A percentile compares a stretch with the other conserved stretches of the same genome.
phyloP scores from a whole-genome alignment of 2,888 invertebrate species.

The Diogma glabrata region DNA sequence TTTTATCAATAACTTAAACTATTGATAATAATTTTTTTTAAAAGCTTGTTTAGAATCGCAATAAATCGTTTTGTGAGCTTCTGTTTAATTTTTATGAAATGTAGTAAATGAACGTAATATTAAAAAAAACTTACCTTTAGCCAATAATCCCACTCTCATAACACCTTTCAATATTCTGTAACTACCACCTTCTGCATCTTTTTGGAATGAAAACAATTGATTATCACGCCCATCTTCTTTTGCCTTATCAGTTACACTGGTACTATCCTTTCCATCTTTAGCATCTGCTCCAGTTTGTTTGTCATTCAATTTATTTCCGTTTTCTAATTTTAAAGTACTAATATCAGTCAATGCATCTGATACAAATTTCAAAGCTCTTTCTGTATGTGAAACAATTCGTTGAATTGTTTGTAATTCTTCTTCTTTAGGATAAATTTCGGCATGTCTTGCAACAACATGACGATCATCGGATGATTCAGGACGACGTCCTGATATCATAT shows the following conservation, averaged over 20 bases:
- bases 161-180: conserved; percentile 83
- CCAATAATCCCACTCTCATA: conserved; percentile 88
- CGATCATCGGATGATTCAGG: conserved; percentile 93
- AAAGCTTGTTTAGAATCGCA: conserved; percentile 1
- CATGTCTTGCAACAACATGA: conserved; percentile 87
- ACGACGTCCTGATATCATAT: conserved; percentile 54
- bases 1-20: too few relatives aligned
- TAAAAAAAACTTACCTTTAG: conserved; percentile 41
- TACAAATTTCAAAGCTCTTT: conserved; percentile 86
- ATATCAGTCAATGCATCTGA: conserved; percentile 74
- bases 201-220: conserved; percentile 63
- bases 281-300: conserved; percentile 25
- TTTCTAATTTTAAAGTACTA: conserved; percentile 12
- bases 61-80: too few relatives aligned
- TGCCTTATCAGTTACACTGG: conserved; percentile 34
- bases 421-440: conserved; percentile 87
- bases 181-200: conserved; percentile 48
- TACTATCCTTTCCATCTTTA: conserved; percentile 30
- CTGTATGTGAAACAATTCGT: conserved; percentile 83
- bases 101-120: too few relatives aligned
- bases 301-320: conserved; percentile 24
- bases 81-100: too few relatives aligned
- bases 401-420: conserved; percentile 81
- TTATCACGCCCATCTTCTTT: conserved; percentile 70
- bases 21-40: not conserved